A percentile compares a stretch with the other conserved stretches of the same genome.
Evolutionary conservation across 2,888 invertebrate genomes (phyloP).

Genomic region (Liodrosophila aerea): DNA sequence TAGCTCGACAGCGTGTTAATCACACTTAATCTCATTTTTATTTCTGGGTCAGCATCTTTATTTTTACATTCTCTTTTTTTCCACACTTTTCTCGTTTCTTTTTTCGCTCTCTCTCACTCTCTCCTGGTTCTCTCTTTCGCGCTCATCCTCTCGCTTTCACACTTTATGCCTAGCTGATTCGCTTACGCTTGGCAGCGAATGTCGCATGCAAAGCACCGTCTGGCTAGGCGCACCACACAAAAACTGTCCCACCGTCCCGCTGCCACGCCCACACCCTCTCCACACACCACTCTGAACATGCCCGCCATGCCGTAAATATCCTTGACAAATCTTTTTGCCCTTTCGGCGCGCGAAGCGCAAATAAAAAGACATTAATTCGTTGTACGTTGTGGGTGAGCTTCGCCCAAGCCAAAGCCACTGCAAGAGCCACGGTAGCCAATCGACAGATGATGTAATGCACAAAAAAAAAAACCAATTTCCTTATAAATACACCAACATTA

Average conservation of each 20-base stretch:
- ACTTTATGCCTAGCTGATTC: constrained; percentile 2
- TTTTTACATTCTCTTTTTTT: constrained; percentile 42
- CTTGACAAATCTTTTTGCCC: constrained; percentile 76
- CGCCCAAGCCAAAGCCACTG: constrained; percentile 8
- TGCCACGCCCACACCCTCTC: neutral
- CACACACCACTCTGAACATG: constrained; percentile 4
- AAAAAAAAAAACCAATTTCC: too few relatives aligned
- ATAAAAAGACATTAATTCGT: constrained; percentile 76
- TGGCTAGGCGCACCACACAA: constrained; percentile 35
- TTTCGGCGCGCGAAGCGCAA: constrained; percentile 70
- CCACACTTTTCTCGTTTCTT: constrained; percentile 15
- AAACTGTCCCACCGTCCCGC: neutral
- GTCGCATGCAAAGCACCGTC: constrained; percentile 42
- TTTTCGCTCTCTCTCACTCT: constrained; percentile 6
- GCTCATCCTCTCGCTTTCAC: neutral
- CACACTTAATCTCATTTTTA: constrained; percentile 79
- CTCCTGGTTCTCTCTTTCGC: neutral
- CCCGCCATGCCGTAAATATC: constrained; percentile 61
- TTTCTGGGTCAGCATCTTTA: constrained; percentile 79
- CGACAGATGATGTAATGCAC: too few relatives aligned
- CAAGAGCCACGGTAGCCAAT: constrained; percentile 11
- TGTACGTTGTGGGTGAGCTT: constrained; percentile 55
- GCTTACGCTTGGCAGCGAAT: constrained; percentile 4
- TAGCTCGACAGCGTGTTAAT: constrained; percentile 73
- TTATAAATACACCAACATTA: too few relatives aligned